Percentiles rank a stretch among this genome's conserved stretches.
phyloP scores from a whole-genome alignment of 1,140 invertebrate species.

The Drosophila oshimai region DNA sequence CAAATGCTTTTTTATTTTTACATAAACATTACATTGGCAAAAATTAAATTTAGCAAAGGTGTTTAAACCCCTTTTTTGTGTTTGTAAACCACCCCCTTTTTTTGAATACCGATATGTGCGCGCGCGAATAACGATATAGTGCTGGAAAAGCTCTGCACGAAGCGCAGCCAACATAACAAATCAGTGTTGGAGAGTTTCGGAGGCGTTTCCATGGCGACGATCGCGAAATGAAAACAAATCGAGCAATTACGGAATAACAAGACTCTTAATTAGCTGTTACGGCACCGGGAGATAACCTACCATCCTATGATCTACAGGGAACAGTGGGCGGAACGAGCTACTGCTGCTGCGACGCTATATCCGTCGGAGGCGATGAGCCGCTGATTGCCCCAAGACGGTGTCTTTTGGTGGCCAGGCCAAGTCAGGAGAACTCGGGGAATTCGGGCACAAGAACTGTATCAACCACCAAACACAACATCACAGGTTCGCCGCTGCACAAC shows the following conservation, averaged over 20 bases:
- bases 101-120: not conserved
- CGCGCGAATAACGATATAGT: constrained; percentile 5
- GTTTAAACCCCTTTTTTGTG: not conserved
- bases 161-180: not conserved
- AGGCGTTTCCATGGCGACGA: constrained; percentile 21
- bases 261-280: constrained; percentile 35
- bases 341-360: not conserved
- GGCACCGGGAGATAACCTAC: constrained; percentile 31
- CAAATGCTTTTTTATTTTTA: too few relatives aligned
- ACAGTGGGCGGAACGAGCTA: not conserved
- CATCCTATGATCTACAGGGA: constrained; percentile 1
- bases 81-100: not conserved
- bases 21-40: not conserved
- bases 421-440: not conserved
- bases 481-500: constrained; percentile 51
- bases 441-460: constrained; percentile 19
- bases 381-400: not conserved
- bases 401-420: not conserved
- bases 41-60: too few relatives aligned
- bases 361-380: not conserved
- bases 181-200: not conserved
- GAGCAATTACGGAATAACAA: constrained; percentile 18
- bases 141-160: constrained; percentile 5
- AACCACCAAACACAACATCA: constrained; percentile 68
- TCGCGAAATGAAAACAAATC: constrained; percentile 36